Base-by-base conservation (phyloP, 37 sponge, comb jelly and placozoan genomes). In the Oscarella lobularis region DNA sequence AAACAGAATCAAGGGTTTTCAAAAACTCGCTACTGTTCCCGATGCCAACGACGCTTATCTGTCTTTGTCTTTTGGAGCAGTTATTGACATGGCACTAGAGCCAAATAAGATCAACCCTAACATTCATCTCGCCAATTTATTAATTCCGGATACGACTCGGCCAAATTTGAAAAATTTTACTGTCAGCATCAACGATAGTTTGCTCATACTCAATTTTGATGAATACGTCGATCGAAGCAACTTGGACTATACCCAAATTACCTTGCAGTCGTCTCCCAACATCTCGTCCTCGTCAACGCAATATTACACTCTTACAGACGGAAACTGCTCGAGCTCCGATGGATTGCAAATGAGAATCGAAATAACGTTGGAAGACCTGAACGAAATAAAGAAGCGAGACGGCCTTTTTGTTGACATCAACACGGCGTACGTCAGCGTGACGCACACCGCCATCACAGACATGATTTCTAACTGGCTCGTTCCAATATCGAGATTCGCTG, bases 201-300 rank as follows among this genome's bases (percentile, higher is more conserved):
- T 77, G 36, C 78, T 93, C 5, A 74, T 79, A 29, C 74, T 93
- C 38, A 86, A 89, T 48, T 93, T 89, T 73, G 83, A 93, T 78
- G 94, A 93, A 67, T 88, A 88, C 33, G 94, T 93, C 29, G 81
- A 93, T 38, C 78, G 74, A 0, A 31, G n/a, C 3, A 88, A 87
- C 35, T 74, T 93, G 34, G 35, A 65, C 1, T 73, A 71, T 27
- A n/a, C 27, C 3, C 70, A 83, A 33, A 84, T 93, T 33, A 82
- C 87, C 0, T 82, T 93, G 40, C 94, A 93, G 74, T 82, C 85
- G 0, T 70, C 90, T 41, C 14, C 67, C 0, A 39, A 74, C 60
- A 48, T 39, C 5, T 69, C 69, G 31, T 40, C 41, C 36, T 40
- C 66, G 38, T n/a, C n/a, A n/a, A 73, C 82, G 67, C 81, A 78